Evolutionary conservation across 1,140 invertebrate genomes (phyloP), one percentile per base, ranked within the genome.

Genomic region (Chionoecetes opilio): DNA sequence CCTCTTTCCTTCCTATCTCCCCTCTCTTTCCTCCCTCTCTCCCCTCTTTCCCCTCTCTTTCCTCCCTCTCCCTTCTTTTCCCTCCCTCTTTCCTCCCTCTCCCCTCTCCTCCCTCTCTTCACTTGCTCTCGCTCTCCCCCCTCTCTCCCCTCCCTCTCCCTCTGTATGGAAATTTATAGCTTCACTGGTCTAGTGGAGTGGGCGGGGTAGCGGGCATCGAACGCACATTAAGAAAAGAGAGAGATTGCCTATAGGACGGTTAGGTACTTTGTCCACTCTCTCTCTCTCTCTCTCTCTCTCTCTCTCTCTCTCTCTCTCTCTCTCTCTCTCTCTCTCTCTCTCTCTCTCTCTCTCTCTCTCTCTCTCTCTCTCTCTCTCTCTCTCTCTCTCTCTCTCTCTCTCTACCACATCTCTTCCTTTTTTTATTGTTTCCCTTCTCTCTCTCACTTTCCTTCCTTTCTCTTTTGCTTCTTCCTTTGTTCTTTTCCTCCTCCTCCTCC

Each of bases 101-200:
- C 38, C 38, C 38, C 38, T 41, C 5, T 41, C 14, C 14, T 41
- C 38, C 21, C 46, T 3, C 46, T 17, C 46, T 17, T 53, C 46
- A 53, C 46, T 17, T 17, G 11, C 46, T 17, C 46, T 53, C 46
- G 21, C 2, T 9, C 46, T 53, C 46, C 46, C 46, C 46, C 46
- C 46, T 53, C 46, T 53, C 8, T 53, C 46, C 46, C 46, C 46
- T 53, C 46, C 0, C 2, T 53, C 46, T 53, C 46, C 46, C 32
- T 32, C 34, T 87, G 29, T 31, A 34, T 87, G 85, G 85, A 87
- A 87, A 87, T 87, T 31, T 87, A 87, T 34, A 32, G n/a, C 31
- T 31, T 17, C 32, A 87, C 6, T 87, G 85, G 32, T 17, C 11
- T 3, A 21, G 8, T 87, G 85, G 85, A 86, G 84, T n/a, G 84